A percentile compares a stretch with the other conserved stretches of the same genome.
Conservation (phyloP, 1,140 invertebrate genomes). For the Apocrypta bakeri region DNA sequence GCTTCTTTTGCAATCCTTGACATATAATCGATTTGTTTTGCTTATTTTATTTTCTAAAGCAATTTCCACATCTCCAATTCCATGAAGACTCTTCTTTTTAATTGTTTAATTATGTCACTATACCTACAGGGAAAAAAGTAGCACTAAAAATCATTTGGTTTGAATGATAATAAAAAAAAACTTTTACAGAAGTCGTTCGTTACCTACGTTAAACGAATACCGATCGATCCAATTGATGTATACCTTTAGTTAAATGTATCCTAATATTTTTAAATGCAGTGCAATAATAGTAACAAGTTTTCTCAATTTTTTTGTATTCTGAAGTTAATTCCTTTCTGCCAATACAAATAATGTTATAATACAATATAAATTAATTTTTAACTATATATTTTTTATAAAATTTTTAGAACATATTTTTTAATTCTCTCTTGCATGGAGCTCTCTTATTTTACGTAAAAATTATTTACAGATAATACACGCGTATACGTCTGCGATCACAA, state of each 20-base stretch:
- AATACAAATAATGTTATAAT: constrained; percentile 28
- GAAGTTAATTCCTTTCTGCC: constrained; percentile 39
- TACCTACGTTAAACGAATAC: constrained; percentile 28
- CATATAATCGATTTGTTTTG: constrained; percentile 38
- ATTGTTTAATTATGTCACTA: constrained; percentile 12
- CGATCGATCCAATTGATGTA: neutral
- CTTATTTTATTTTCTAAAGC: constrained; percentile 25
- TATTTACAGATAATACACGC: constrained; percentile 72
- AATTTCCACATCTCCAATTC: constrained; percentile 14
- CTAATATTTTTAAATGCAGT: constrained; percentile 28
- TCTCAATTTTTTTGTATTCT: constrained; percentile 37
- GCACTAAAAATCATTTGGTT: neutral
- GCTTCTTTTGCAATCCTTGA: constrained; percentile 31
- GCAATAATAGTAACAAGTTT: constrained; percentile 49
- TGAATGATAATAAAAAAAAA: neutral
- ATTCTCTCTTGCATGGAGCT: constrained; percentile 44
- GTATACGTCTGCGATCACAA: constrained; percentile 73
- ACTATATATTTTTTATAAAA: constrained; percentile 43
- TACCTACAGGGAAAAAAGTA: constrained; percentile 25
- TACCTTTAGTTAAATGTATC: constrained; percentile 4
- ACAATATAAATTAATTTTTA: constrained; percentile 38
- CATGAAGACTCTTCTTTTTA: constrained; percentile 20
- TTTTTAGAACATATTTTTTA: constrained; percentile 36
- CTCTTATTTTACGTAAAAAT: constrained; percentile 56
- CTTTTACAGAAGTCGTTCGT: constrained; percentile 5